Evolutionary conservation across 2,797 vertebrate species (phyloP).

Genomic region (Nannoperca obscura): DNA sequence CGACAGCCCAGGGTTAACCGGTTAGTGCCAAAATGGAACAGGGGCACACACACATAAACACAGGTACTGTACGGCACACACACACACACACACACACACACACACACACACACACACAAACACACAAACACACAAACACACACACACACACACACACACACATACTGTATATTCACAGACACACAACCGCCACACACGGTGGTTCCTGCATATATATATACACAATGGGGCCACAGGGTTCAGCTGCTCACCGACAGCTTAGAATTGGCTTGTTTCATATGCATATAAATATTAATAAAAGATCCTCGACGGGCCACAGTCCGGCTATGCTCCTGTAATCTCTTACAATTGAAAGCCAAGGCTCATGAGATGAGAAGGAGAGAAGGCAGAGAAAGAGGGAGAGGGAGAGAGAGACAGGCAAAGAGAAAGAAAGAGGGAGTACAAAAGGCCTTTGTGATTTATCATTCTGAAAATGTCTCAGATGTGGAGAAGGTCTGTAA

Average conservation of each 20-base stretch:
- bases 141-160: conserved; percentile 35
- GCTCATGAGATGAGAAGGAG: conserved; percentile 81
- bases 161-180: conserved; percentile 38
- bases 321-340: conserved; percentile 86
- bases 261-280: conserved; percentile 84
- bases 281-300: conserved; percentile 90
- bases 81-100: conserved; percentile 37
- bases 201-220: conserved; percentile 36
- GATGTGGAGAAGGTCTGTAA: conserved; percentile 87
- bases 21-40: conserved; percentile 50
- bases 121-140: conserved; percentile 30
- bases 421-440: conserved; percentile 63
- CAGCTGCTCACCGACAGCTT: conserved; percentile 76
- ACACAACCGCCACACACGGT: conserved; percentile 41
- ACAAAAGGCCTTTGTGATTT: conserved; percentile 86
- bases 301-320: conserved; percentile 79
- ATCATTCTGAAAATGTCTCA: conserved; percentile 88
- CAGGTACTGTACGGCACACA: conserved; percentile 17
- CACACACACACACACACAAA: conserved; percentile 35
- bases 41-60: conserved; percentile 28
- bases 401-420: conserved; percentile 51
- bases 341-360: conserved; percentile 86
- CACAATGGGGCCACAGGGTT: conserved; percentile 65
- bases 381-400: conserved; percentile 59
- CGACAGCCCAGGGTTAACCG: conserved; percentile 58